Evolutionary conservation across 2,888 invertebrate species (phyloP), one percentile per base, ranked within the genome.

Genomic region (Protodeltote pygarga): DNA sequence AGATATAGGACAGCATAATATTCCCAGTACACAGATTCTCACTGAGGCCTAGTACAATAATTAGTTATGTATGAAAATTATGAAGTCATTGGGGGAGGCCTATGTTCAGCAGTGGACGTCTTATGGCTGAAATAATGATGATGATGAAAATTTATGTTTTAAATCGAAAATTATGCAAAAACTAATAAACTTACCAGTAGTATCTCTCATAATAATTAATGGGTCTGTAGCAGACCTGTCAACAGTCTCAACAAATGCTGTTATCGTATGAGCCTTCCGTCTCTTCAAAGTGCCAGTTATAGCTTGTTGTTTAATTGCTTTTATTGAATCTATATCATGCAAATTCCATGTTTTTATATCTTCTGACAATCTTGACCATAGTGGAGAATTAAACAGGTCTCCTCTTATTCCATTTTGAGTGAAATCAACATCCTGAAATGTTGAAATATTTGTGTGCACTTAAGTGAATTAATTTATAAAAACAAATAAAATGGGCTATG

Each of bases 171-270:
- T n/a, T n/a, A n/a, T n/a, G n/a, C n/a, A n/a, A n/a, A n/a, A n/a
- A n/a, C n/a, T n/a, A n/a, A 37, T 15, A 14, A 10, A 54, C 74
- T 52, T 41, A 89, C 91, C 90, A 64, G 86, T 85, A 47, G 70
- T 57, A 75, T 92, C 92, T 46, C 85, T 81, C 37, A 92, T 66
- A 27, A 82, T 85, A 34, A 92, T 79, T 16, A 91, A 71, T 19
- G 91, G 89, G 61, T 92, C 90, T 32, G 72, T 83, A 3, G 75
- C 88, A 44, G 90, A 90, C 73, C 91, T 82, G 54, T 92, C 92
- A 3, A 92, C 77, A 40, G 83, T 74, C 52, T 92, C 92, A 33
- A 92, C 78, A 79, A 87, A 86, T 31, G 86, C 91, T 23, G 77
- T 79, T 2, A 92, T 79, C 28, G 67, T 76, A 50, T 89, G 83